A percentile compares a stretch with the other conserved stretches of the same genome.
These are phyloP conservation scores for Euzophera pinguis DNA, from an alignment of 2,888 invertebrate genomes.

Conservation along the genomic window DNA sequence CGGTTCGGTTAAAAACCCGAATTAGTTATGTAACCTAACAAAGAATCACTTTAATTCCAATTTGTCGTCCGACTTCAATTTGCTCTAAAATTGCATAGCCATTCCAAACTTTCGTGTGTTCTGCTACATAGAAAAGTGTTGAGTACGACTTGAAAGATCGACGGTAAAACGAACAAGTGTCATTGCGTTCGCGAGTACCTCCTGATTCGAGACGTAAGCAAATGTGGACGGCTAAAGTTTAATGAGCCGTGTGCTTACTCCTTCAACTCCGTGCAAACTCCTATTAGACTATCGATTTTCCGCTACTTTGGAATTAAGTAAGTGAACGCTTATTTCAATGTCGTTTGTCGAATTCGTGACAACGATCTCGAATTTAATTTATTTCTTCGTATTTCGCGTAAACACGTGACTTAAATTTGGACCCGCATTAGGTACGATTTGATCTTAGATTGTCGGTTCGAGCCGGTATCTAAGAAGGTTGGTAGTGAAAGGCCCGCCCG, in stretches of 20 bases:
- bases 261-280: slow-evolving; percentile 47
- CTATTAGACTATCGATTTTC: slow-evolving; percentile 46
- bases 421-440: slow-evolving; percentile 8
- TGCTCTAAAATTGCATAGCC: background rate
- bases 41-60: background rate
- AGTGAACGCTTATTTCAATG: slow-evolving; percentile 36
- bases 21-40: background rate
- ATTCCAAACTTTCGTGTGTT: slow-evolving; percentile 8
- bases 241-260: slow-evolving; percentile 56
- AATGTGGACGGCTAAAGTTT: slow-evolving; percentile 60
- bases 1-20: background rate
- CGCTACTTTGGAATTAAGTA: slow-evolving; percentile 41
- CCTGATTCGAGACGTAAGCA: slow-evolving; percentile 56
- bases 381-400: slow-evolving; percentile 17
- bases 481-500: slow-evolving; percentile 41
- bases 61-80: background rate
- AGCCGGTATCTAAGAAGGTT: slow-evolving; percentile 26
- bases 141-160: slow-evolving; percentile 48
- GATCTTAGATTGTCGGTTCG: slow-evolving; percentile 15
- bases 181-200: slow-evolving; percentile 49
- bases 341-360: slow-evolving; percentile 23
- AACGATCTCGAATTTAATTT: slow-evolving; percentile 12
- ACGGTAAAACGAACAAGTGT: slow-evolving; percentile 60
- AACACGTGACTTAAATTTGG: slow-evolving; percentile 18
- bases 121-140: slow-evolving; percentile 35